Evolutionary conservation across 2,888 invertebrate genomes (phyloP).

Genomic region (Pseudococcus jackbeardsleyi): DNA sequence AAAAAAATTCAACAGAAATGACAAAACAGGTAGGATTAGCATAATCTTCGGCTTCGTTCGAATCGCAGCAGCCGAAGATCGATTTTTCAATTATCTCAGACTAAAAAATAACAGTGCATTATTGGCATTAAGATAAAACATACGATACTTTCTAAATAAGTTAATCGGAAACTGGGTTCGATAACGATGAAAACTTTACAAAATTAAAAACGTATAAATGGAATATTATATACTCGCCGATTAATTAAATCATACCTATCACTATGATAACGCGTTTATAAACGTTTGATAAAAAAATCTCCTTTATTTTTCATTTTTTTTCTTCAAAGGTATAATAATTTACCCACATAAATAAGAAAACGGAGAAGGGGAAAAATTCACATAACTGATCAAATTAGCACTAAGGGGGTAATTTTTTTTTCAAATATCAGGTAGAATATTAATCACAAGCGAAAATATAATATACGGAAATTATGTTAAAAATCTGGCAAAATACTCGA

Average conservation of each 20-base stretch:
- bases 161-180: neutral
- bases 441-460: constrained; percentile 44
- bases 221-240: neutral
- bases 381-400: neutral
- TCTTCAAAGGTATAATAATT: neutral
- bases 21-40: neutral
- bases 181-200: constrained; percentile 36
- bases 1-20: neutral
- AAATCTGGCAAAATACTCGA: neutral
- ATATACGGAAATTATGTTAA: constrained; percentile 17
- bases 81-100: neutral
- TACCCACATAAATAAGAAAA: neutral
- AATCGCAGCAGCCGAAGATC: neutral
- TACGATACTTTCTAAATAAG: neutral
- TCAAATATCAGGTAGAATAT: constrained; percentile 3
- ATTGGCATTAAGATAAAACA: neutral
- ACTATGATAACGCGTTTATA: neutral
- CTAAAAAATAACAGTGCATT: constrained; percentile 36
- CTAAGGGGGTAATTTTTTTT: constrained; percentile 9
- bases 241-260: neutral
- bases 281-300: neutral
- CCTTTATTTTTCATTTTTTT: neutral
- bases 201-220: constrained; percentile 46
- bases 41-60: too few relatives aligned
- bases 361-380: too few relatives aligned